Percentiles rank a stretch among this genome's conserved stretches.
These are phyloP conservation scores for Thalassoma bifasciatum DNA, from an alignment of 2,113 vertebrate genomes.

Conservation along the genomic window DNA sequence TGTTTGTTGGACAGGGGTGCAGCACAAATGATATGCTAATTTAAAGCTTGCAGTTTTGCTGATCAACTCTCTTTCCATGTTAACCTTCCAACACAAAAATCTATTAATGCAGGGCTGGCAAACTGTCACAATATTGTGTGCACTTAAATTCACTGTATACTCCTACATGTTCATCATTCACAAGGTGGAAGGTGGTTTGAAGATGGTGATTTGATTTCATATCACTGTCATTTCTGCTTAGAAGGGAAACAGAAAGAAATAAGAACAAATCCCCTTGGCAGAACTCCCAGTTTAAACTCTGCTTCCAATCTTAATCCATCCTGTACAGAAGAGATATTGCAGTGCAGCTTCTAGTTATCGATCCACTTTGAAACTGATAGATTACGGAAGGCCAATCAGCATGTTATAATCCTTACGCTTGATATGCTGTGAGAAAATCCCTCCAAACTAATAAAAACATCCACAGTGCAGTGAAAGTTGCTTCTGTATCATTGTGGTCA, in stretches of 20 bases:
- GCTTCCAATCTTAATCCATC: not conserved
- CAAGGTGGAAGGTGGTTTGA: slow-evolving; percentile 4
- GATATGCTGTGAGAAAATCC: slow-evolving; percentile 11
- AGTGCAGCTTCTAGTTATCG: slow-evolving; percentile 11
- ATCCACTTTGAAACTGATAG: slow-evolving; percentile 1
- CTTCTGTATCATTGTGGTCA: slow-evolving; percentile 7
- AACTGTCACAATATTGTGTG: not conserved
- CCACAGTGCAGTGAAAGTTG: not conserved
- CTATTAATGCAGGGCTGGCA: too few species aligned
- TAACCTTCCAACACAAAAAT: not conserved
- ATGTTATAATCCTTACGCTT: not conserved
- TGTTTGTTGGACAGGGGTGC: not conserved
- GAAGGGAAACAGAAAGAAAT: slow-evolving; percentile 3
- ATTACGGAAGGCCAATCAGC: not conserved
- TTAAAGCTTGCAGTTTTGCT: not conserved
- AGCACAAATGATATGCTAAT: too few species aligned
- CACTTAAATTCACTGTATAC: not conserved
- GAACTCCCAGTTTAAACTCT: not conserved
- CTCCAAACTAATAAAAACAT: slow-evolving; percentile 9
- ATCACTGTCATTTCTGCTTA: slow-evolving; percentile 5
- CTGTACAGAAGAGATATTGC: not conserved
- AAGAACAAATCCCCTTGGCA: slow-evolving; percentile 9
- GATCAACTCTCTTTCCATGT: not conserved
- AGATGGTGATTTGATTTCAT: not conserved
- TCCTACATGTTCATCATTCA: not conserved